Evolutionary conservation across 2,888 invertebrate genomes (phyloP).

Genomic region (Himalopsyche tibetana): DNA sequence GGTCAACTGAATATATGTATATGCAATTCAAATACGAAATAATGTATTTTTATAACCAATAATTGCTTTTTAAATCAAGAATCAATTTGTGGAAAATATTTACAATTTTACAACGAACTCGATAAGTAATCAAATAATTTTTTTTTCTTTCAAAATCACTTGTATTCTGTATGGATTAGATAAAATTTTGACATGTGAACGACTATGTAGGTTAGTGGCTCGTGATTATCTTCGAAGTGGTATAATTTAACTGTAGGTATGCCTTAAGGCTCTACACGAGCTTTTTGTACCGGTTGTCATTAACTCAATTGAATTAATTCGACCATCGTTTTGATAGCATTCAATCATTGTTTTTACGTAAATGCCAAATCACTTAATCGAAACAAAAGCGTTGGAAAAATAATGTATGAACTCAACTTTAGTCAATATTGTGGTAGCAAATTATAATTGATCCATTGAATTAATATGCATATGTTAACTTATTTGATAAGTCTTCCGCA

Average conservation of each 20-base stretch:
- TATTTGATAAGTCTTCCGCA: too few species aligned
- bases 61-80: too few species aligned
- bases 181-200: conserved; percentile 16
- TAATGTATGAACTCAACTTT: background rate
- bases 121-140: too few species aligned
- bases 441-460: background rate
- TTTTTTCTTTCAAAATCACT: background rate
- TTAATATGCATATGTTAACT: background rate
- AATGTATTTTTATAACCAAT: too few species aligned
- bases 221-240: background rate
- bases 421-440: background rate
- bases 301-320: conserved; percentile 16
- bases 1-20: too few species aligned
- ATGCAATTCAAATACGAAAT: too few species aligned
- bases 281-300: background rate
- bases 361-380: background rate
- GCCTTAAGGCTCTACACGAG: background rate
- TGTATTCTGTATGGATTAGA: background rate
- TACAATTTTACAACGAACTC: background rate
- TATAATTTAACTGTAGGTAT: background rate
- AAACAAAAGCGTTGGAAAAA: background rate
- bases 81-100: too few species aligned
- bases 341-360: background rate
- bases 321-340: background rate
- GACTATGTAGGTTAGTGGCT: background rate